Base-by-base conservation (phyloP, 2,797 vertebrate species). In the Pteronotus mesoamericanus region DNA sequence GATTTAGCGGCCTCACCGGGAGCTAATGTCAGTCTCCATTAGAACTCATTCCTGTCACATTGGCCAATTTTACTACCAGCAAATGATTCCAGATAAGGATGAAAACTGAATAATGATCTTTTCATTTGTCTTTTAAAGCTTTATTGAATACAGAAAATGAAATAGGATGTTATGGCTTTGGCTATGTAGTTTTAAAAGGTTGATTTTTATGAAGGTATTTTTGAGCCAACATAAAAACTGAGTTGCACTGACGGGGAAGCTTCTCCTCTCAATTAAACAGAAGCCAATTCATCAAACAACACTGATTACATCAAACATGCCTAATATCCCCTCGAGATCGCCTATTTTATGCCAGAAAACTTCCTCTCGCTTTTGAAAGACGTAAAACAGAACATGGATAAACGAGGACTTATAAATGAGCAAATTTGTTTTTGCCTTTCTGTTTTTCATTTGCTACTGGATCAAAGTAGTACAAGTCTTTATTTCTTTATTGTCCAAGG, bases 61-160 rank as follows among this genome's bases (percentile, higher is more conserved):
- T 64, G 86, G 92, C 57, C 0, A 3, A 32, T 53, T 88, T 92
- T 82, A 80, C 64, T 44, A 77, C 15, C 48, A 85, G 74, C 39
- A 89, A 96, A 88, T 26, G 75, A 95, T 89, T 97, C 74, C 92
- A 95, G 44, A 37, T 95, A 44, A 94, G 44, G 92, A 84, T 51
- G 39, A 89, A 94, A 85, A 72, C 18, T 59, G 34, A 69, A 48
- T 87, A 94, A 95, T 64, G 14, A 77, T 94, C n/a, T 94, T 90
- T 94, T 72, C 88, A 84, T 93, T 95, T 89, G 42, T 95, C 78
- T 95, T 95, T 94, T 91, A 93, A 95, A 75, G 2, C 46, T 93
- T 91, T 84, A 92, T 80, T 91, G 91, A 95, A 89, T 61, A 74
- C 19, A 89, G 84, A 66, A 72, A 90, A 91, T 46, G 46, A 93